phyloP scores from a whole-genome alignment of 2,797 vertebrate species.

The Typhlichthys eigenmanni region DNA sequence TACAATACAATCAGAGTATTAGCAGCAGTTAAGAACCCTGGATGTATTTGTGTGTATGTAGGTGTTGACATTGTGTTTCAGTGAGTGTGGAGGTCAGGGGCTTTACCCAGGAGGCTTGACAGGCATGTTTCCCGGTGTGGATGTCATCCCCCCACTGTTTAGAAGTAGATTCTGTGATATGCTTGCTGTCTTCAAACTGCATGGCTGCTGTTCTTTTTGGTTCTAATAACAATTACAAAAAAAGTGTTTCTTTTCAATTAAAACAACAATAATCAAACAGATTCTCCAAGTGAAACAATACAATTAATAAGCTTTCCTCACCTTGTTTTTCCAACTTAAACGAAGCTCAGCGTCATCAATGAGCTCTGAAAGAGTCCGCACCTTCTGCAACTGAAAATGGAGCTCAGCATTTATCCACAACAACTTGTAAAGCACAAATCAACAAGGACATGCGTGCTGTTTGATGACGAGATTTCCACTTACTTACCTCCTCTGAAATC shows the following conservation, averaged over 20 bases:
- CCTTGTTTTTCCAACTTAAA: conserved; percentile 77
- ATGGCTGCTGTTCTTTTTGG: conserved; percentile 52
- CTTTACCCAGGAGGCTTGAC: conserved; percentile 42
- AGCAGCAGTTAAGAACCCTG: no score
- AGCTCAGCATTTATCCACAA: background rate
- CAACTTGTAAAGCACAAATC: background rate
- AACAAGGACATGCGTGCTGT: background rate
- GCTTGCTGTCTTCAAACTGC: conserved; percentile 18
- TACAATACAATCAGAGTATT: no score
- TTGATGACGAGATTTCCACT: background rate
- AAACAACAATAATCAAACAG: background rate
- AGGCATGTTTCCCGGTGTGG: background rate
- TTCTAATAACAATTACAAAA: background rate
- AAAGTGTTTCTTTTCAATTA: background rate
- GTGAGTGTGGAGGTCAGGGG: background rate
- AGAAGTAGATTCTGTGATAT: no score
- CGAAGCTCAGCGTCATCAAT: conserved; percentile 84
- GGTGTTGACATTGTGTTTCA: no score
- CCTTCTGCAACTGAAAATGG: conserved; percentile 81
- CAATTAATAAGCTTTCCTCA: conserved; percentile 59
- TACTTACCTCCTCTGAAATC: conserved; percentile 80
- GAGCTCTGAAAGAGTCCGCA: conserved; percentile 84
- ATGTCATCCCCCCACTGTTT: background rate
- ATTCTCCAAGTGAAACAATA: background rate
- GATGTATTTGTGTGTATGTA: no score